Evolutionary conservation across 1,140 invertebrate genomes (phyloP).

Genomic region (Drosophila santomea): DNA sequence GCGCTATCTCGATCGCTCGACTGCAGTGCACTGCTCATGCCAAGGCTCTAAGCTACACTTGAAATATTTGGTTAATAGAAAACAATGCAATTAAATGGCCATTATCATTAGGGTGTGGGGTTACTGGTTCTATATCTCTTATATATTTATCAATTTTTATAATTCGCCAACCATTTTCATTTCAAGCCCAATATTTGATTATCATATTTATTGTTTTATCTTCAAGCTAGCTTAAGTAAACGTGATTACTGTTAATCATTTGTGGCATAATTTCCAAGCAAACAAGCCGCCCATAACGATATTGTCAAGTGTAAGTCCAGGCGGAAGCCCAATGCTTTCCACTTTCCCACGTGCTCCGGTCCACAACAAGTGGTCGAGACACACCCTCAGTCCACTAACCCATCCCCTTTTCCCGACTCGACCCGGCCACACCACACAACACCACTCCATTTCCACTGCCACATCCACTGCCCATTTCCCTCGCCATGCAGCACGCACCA

Average conservation of each 20-base stretch:
- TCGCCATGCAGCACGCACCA: constrained; percentile 74
- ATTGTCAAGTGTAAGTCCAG: constrained; percentile 16
- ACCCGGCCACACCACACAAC: not conserved
- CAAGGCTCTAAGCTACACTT: constrained; percentile 30
- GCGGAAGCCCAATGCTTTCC: constrained; percentile 60
- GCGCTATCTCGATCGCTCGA: constrained; percentile 45
- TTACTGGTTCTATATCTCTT: no score
- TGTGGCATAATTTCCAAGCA: not conserved
- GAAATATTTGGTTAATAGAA: not conserved
- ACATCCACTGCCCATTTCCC: constrained; percentile 20
- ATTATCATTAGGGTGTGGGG: no score
- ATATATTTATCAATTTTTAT: no score
- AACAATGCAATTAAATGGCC: not conserved
- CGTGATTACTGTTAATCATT: not conserved
- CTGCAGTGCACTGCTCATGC: constrained; percentile 30
- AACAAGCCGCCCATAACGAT: not conserved
- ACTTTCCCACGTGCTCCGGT: constrained; percentile 68
- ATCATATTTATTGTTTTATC: not conserved
- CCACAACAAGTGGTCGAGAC: constrained; percentile 71
- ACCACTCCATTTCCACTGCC: constrained; percentile 2
- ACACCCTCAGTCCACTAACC: constrained; percentile 50
- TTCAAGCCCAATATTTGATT: no score
- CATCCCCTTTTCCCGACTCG: not conserved
- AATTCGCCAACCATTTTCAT: no score
- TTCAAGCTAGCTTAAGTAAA: not conserved